A percentile compares a stretch with the other conserved stretches of the same genome.
Evolutionary conservation across 1,140 invertebrate species (phyloP).

Genomic region (Drosophila prosaltans): DNA sequence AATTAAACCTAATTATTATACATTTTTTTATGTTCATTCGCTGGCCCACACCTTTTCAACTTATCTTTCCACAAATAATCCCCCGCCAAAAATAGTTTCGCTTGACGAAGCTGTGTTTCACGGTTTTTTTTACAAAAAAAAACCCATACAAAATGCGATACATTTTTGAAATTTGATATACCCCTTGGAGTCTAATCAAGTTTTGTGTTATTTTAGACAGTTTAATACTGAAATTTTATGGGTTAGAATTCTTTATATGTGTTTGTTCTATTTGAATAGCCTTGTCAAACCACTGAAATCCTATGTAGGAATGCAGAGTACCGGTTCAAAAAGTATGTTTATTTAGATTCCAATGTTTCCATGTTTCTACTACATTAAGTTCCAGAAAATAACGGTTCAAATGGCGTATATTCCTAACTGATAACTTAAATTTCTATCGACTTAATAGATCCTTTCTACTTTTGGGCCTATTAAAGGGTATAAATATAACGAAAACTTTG

Average conservation of each 20-base stretch:
- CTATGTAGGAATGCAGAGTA: no score
- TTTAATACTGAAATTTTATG: no score
- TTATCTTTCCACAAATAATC: slow-evolving; percentile 26
- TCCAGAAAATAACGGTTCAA: no score
- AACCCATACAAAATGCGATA: not conserved
- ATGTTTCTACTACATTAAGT: no score
- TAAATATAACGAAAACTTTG: slow-evolving; percentile 10
- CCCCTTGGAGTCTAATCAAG: not conserved
- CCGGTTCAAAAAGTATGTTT: no score
- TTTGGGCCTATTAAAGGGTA: not conserved
- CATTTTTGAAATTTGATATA: not conserved
- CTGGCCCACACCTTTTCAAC: not conserved
- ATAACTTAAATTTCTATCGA: not conserved
- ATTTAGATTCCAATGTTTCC: no score
- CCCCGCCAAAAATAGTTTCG: not conserved
- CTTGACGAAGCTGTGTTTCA: not conserved
- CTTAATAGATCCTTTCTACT: not conserved
- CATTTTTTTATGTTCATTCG: not conserved
- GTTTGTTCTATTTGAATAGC: no score
- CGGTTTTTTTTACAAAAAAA: not conserved
- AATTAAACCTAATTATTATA: not conserved
- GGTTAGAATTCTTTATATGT: no score
- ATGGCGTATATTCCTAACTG: no score
- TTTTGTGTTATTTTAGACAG: no score
- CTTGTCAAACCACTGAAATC: no score